These are phyloP conservation scores for Cyprinodon diabolis DNA, from an alignment of 2,797 vertebrate genomes.

Conservation along the genomic window DNA sequence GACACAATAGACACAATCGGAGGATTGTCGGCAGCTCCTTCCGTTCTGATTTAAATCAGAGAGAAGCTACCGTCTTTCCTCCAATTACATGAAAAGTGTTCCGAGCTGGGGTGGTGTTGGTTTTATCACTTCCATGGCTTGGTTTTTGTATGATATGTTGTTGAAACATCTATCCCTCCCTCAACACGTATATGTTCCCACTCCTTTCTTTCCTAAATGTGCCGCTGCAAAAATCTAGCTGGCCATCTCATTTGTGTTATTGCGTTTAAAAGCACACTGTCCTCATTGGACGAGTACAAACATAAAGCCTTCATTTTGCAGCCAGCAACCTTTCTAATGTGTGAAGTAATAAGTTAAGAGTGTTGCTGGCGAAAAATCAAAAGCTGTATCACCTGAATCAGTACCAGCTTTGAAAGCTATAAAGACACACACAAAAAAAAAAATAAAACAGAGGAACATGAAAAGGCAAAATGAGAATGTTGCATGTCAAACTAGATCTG, in stretches of 20 bases:
- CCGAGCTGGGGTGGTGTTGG: constrained; percentile 21
- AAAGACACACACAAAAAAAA: constrained; percentile 8
- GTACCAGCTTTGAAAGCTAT: constrained; percentile 27
- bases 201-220: constrained; percentile 36
- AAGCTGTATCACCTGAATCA: constrained; percentile 61
- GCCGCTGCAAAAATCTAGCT: constrained; percentile 22
- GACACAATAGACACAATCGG: constrained; percentile 10
- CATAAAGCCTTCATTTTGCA: constrained; percentile 51
- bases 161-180: constrained; percentile 41
- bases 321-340: constrained; percentile 37
- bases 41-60: constrained; percentile 17
- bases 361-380: constrained; percentile 64
- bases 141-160: constrained; percentile 32
- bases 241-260: constrained; percentile 69
- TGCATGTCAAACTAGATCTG: constrained; percentile 19
- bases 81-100: constrained; percentile 31
- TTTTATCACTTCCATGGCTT: constrained; percentile 44
- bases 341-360: constrained; percentile 70
- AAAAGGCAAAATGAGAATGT: constrained; percentile 30
- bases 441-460: constrained; percentile 18
- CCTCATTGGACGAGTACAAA: constrained; percentile 39
- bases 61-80: constrained; percentile 28
- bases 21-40: constrained; percentile 6
- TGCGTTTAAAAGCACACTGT: constrained; percentile 62
- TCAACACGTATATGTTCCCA: constrained; percentile 38